Evolutionary conservation across 1,140 invertebrate genomes (phyloP), one percentile per base, ranked within the genome.

Genomic region (Mylabris phalerata): DNA sequence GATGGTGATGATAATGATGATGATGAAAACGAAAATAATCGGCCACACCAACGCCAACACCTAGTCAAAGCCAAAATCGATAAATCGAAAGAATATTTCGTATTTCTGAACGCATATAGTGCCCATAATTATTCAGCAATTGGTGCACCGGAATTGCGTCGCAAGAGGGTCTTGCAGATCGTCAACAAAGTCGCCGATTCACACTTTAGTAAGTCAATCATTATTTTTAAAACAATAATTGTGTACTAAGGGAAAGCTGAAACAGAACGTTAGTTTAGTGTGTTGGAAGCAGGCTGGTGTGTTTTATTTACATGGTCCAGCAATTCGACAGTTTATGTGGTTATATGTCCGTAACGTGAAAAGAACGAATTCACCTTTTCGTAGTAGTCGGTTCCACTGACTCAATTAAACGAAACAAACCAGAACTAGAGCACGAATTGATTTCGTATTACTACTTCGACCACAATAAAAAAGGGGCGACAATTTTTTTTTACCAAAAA

Each of bases 41-140:
- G 32, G 32, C 32, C 32, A 32, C 32, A 32, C 4, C 32, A 32
- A 32, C 32, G 32, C 32, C 32, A 54, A 39, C 47, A 50, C 42
- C 66, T 65, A 65, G 71, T 71, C 60, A 71, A 62, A 62, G 67
- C 65, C 19, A 62, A 71, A 47, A 66, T 72, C 26, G 54, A 57
- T 7, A 42, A 64, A 32, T 60, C 62, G 19, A 59, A 67, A 55
- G 63, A 73, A 50, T 74, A 73, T 51, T 59, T 70, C 25, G 57
- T 74, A 46, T 72, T 73, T 62, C 62, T 73, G 45, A 67, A 71
- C 41, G 62, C 50, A 32, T 57, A 63, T 44, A 64, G 66, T 25
- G 59, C 59, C 10, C 65, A 69, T 52, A 69, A 69, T 52, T 70
- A 66, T 45, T 55, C 57, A 4, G 61, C 67, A 9, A 42, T 64